Evolutionary conservation across 2,113 vertebrate genomes (phyloP).

Genomic region (Gasterosteus nipponicus): DNA sequence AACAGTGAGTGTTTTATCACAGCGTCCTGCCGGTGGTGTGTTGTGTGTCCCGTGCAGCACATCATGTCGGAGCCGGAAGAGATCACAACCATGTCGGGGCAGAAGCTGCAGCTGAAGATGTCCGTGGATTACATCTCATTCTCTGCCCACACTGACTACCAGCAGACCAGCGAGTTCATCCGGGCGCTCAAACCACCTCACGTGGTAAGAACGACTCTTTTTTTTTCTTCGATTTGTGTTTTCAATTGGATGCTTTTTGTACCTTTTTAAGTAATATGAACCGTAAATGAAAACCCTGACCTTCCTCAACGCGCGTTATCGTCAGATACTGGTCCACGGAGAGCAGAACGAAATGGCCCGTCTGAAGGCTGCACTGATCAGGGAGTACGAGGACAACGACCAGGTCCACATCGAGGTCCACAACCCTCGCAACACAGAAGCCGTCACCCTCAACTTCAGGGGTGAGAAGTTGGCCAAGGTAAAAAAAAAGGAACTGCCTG

Average conservation of each 20-base stretch:
- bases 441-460: slow-evolving; percentile 96
- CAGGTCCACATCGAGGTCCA: slow-evolving; percentile 98
- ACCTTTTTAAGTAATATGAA: background rate
- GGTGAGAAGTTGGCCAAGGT: slow-evolving; percentile 99
- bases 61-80: slow-evolving; percentile 99
- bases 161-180: slow-evolving; percentile 99
- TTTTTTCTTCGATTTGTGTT: background rate
- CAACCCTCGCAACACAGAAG: slow-evolving; percentile 97
- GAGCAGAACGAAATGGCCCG: slow-evolving; percentile 99
- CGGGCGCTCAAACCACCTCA: slow-evolving; percentile 96
- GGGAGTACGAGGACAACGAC: slow-evolving; percentile 97
- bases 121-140: slow-evolving; percentile 99
- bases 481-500: slow-evolving; percentile 23
- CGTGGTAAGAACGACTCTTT: slow-evolving; percentile 81
- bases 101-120: slow-evolving; percentile 99
- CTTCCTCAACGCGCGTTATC: background rate
- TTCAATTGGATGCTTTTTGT: background rate
- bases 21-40: background rate
- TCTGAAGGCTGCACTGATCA: slow-evolving; percentile 93
- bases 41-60: slow-evolving; percentile 80
- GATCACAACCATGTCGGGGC: slow-evolving; percentile 98
- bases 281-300: background rate
- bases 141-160: slow-evolving; percentile 98
- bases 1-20: background rate
- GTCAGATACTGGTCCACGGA: slow-evolving; percentile 91